Evolutionary conservation across 2,888 invertebrate genomes (phyloP).

Genomic region (Pollenia labialis): DNA sequence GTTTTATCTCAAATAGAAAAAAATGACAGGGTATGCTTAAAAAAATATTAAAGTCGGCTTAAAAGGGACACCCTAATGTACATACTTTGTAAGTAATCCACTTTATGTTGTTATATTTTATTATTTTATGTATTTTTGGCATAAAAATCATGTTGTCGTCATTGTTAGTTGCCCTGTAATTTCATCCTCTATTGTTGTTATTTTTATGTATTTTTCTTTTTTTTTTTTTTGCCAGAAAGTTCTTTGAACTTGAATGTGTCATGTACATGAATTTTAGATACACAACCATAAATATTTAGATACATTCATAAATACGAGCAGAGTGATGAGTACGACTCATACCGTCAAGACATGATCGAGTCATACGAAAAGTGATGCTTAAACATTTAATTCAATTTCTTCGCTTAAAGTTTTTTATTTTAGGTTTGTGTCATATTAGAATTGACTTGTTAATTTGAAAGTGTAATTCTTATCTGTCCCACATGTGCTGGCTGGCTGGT

Average conservation of each 20-base stretch:
- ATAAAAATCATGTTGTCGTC: constrained; percentile 23
- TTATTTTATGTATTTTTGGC: background rate
- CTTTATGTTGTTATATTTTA: background rate
- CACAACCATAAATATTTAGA: constrained; percentile 2
- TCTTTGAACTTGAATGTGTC: constrained; percentile 56
- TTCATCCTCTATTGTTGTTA: background rate
- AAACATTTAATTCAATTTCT: constrained; percentile 24
- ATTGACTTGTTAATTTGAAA: constrained; percentile 61
- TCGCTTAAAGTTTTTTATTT: background rate
- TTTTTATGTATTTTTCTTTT: background rate
- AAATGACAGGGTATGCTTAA: too few species aligned
- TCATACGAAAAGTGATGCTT: constrained; percentile 38
- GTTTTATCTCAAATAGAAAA: too few species aligned
- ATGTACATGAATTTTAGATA: background rate
- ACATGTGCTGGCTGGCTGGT: constrained; percentile 6
- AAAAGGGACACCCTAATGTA: too few species aligned
- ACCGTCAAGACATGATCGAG: constrained; percentile 28
- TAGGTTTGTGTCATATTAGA: constrained; percentile 12
- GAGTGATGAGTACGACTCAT: background rate
- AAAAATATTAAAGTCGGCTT: too few species aligned
- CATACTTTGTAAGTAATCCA: background rate
- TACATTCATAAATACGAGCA: constrained; percentile 1
- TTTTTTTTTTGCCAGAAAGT: constrained; percentile 25
- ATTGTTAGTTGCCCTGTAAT: constrained; percentile 32
- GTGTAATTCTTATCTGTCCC: constrained; percentile 42